These are phyloP conservation scores for Mycetomoellerius zeteki DNA, from an alignment of 1,140 invertebrate species.

Conservation along the genomic window DNA sequence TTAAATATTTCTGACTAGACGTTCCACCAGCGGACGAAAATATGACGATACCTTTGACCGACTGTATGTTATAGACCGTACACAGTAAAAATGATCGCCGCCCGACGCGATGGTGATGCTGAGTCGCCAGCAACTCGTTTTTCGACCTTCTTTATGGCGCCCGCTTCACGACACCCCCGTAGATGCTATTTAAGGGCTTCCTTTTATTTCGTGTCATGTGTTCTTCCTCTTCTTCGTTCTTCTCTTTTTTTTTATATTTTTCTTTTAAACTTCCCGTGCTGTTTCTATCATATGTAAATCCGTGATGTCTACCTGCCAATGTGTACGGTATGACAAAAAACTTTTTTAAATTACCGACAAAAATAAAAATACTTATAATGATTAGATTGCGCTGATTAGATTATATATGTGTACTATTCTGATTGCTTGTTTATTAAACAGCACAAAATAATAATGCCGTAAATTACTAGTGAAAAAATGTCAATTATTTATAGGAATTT, in stretches of 20 bases:
- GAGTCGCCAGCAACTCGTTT: slow-evolving; percentile 55
- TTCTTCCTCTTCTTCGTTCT: slow-evolving; percentile 33
- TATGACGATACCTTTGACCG: slow-evolving; percentile 58
- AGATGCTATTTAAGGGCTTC: slow-evolving; percentile 22
- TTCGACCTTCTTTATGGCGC: slow-evolving; percentile 55
- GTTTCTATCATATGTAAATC: slow-evolving; percentile 18
- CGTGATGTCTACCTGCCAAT: neutral
- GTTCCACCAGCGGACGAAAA: slow-evolving; percentile 21
- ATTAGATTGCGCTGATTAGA: too few relatives aligned
- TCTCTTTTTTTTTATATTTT: slow-evolving; percentile 26
- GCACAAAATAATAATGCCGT: neutral
- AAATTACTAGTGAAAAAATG: neutral
- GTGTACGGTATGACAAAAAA: too few relatives aligned
- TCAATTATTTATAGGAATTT: neutral
- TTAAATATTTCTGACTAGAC: slow-evolving; percentile 34
- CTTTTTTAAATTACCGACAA: neutral
- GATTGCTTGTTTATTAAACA: neutral
- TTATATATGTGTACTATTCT: neutral
- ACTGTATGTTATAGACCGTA: slow-evolving; percentile 31
- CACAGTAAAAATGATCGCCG: slow-evolving; percentile 55
- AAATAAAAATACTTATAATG: neutral
- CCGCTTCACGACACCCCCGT: slow-evolving; percentile 34
- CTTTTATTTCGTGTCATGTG: slow-evolving; percentile 27
- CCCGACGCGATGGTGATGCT: slow-evolving; percentile 42
- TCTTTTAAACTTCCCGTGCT: neutral